phyloP scores from a whole-genome alignment of 2,888 invertebrate species.

The Anarsia innoxiella region DNA sequence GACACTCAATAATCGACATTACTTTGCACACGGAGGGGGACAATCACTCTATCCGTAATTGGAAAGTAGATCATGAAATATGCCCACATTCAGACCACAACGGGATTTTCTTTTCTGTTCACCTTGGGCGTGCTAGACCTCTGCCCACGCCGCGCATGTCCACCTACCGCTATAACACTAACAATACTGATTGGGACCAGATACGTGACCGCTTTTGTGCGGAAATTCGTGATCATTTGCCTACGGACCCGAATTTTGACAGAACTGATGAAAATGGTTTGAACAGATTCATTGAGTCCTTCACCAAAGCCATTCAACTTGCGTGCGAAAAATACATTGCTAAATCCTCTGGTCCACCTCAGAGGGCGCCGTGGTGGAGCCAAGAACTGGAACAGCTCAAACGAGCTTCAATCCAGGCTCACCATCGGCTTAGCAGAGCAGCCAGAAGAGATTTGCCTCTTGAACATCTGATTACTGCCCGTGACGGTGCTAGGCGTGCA shows the following conservation, averaged over 20 bases:
- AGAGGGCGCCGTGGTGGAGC: slow-evolving; percentile 9
- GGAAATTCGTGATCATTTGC: background rate
- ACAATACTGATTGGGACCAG: background rate
- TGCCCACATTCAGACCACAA: background rate
- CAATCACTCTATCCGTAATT: background rate
- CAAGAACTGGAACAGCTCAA: slow-evolving; percentile 3
- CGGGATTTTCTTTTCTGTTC: background rate
- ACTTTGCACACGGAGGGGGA: background rate
- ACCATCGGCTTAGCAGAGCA: background rate
- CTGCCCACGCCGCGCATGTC: background rate
- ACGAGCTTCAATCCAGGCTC: background rate
- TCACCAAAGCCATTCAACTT: background rate
- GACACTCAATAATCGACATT: slow-evolving; percentile 15
- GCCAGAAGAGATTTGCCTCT: background rate
- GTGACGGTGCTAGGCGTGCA: background rate
- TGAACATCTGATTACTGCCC: background rate
- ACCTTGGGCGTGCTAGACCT: background rate
- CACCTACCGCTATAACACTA: background rate
- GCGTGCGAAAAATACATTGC: background rate
- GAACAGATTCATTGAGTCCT: background rate
- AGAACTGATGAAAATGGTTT: background rate
- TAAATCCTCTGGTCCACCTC: background rate
- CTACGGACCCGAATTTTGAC: no score
- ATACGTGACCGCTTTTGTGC: background rate
- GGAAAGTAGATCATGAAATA: background rate